Conservation (phyloP, 1,140 invertebrate species). For the Thalassaphorura encarpata region DNA sequence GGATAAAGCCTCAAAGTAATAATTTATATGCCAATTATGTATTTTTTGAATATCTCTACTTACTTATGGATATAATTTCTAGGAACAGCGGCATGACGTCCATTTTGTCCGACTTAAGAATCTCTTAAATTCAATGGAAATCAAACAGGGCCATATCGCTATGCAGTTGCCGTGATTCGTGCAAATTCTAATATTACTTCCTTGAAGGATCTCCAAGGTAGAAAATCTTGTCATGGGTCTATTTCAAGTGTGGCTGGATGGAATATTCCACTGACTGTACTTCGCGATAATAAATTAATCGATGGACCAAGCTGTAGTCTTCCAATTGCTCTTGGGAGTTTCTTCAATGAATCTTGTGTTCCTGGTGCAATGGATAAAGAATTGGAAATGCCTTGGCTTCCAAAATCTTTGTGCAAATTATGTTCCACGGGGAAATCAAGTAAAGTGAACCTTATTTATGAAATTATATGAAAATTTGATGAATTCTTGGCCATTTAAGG, state of each 20-base stretch:
- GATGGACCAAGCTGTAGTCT: conserved; percentile 38
- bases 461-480: no score
- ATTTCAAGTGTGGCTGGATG: conserved; percentile 25
- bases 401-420: conserved; percentile 15
- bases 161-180: conserved; percentile 19
- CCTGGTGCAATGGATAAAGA: conserved; percentile 37
- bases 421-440: conserved; percentile 11
- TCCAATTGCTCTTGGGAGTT: conserved; percentile 40
- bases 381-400: conserved; percentile 13
- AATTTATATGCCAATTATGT: background rate
- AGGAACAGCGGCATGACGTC: conserved; percentile 24
- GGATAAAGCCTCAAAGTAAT: conserved; percentile 23
- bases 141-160: conserved; percentile 27
- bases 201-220: conserved; percentile 26
- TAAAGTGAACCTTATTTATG: background rate
- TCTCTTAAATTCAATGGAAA: conserved; percentile 29
- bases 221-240: conserved; percentile 28
- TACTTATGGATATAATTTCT: background rate
- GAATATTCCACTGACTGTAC: conserved; percentile 40
- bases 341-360: conserved; percentile 43
- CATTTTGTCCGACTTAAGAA: conserved; percentile 28
- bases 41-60: background rate
- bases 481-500: no score
- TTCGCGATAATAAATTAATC: conserved; percentile 42
- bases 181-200: conserved; percentile 25